Conservation (phyloP, 2,797 vertebrate species). For the Bothrops alternatus region DNA sequence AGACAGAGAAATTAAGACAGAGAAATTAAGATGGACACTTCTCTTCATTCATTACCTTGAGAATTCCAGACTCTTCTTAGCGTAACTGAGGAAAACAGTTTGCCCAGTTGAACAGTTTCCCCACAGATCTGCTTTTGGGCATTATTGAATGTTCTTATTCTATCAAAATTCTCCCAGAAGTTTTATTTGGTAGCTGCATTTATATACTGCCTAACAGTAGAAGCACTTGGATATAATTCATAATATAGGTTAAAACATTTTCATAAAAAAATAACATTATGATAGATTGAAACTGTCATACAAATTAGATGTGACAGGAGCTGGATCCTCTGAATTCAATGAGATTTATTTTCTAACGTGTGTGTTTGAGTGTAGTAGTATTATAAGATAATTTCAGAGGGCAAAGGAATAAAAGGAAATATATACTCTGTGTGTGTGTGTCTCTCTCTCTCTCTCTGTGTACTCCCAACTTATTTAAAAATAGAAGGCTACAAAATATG, state of each 20-base stretch:
- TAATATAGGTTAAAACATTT: background rate
- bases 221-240: background rate
- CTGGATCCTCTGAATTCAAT: background rate
- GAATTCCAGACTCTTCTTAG: background rate
- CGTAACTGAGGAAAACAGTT: background rate
- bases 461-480: background rate
- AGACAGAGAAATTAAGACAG: constrained; percentile 7
- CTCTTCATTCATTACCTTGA: background rate
- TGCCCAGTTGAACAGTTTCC: background rate
- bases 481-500: background rate
- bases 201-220: background rate
- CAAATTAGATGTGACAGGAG: background rate
- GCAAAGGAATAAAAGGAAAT: background rate
- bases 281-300: background rate
- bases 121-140: background rate
- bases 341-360: background rate
- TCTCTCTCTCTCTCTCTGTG: background rate
- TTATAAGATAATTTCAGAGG: background rate
- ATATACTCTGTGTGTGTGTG: background rate
- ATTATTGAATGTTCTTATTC: fast-evolving
- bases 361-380: background rate
- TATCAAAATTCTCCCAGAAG: background rate
- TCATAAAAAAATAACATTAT: background rate
- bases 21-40: background rate
- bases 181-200: background rate